Conservation (phyloP, 1,140 invertebrate genomes). For the Trialeurodes vaporariorum region DNA sequence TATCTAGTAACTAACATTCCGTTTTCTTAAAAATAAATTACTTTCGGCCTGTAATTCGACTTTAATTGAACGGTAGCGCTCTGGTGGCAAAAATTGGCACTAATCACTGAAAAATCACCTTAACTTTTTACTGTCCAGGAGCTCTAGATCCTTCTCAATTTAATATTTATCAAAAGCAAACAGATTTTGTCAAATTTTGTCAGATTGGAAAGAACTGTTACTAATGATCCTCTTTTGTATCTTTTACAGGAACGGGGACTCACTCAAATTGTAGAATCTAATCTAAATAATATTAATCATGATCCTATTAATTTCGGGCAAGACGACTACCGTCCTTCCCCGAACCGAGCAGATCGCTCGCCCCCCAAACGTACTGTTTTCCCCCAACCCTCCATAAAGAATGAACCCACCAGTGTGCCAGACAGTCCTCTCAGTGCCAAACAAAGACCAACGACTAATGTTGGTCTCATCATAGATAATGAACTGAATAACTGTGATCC, state of each 20-base stretch:
- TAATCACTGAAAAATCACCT: too few species aligned
- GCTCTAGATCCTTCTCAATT: too few species aligned
- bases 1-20: too few species aligned
- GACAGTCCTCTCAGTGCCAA: background rate
- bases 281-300: constrained; percentile 8
- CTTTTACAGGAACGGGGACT: constrained; percentile 13
- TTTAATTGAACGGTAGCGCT: too few species aligned
- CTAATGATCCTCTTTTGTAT: background rate
- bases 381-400: constrained; percentile 9
- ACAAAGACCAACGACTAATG: constrained; percentile 19
- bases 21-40: too few species aligned
- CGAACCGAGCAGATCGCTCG: background rate
- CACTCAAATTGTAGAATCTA: constrained; percentile 13
- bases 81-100: too few species aligned
- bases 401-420: constrained; percentile 1
- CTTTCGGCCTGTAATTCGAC: too few species aligned
- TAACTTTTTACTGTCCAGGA: too few species aligned
- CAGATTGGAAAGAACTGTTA: too few species aligned
- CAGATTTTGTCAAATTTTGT: too few species aligned
- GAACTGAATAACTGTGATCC: constrained; percentile 53
- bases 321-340: constrained; percentile 1
- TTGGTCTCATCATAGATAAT: constrained; percentile 56
- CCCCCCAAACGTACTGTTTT: constrained; percentile 10
- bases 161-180: too few species aligned
- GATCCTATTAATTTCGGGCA: constrained; percentile 3